phyloP scores from a whole-genome alignment of 2,113 vertebrate genomes.

The Ginglymostoma cirratum region DNA sequence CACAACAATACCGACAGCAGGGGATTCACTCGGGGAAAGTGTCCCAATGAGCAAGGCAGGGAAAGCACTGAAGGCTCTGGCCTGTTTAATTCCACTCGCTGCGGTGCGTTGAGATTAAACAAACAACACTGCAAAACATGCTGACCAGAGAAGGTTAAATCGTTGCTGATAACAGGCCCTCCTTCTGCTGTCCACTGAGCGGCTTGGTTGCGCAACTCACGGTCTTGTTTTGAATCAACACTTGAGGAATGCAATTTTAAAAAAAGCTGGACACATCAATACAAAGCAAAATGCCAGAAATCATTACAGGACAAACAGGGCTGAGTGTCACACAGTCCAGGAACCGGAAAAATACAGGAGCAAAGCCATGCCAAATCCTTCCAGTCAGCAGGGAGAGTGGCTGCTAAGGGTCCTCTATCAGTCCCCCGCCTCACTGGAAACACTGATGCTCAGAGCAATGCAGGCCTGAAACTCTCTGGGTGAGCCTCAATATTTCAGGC shows the following conservation, averaged over 20 bases:
- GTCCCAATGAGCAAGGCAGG: too few relatives aligned
- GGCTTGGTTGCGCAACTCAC: neutral
- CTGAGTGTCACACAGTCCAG: neutral
- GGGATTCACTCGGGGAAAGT: neutral
- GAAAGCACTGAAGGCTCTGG: too few relatives aligned
- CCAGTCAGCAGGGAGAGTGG: neutral
- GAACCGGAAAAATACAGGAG: neutral
- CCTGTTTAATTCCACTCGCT: too few relatives aligned
- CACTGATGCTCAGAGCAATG: too few relatives aligned
- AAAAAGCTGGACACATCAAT: neutral
- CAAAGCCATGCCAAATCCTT: neutral
- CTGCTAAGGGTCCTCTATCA: neutral
- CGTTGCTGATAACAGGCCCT: neutral
- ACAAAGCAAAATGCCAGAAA: neutral
- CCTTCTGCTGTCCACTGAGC: neutral
- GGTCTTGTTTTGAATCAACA: neutral
- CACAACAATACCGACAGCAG: neutral
- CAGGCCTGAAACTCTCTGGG: too few relatives aligned
- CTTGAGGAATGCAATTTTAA: conserved; percentile 1
- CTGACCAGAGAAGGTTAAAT: neutral
- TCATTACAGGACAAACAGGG: neutral
- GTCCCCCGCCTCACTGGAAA: neutral
- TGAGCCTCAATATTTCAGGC: too few relatives aligned
- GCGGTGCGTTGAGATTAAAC: neutral
- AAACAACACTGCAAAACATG: neutral